Base-by-base conservation (phyloP, 2,113 vertebrate species). In the Myiozetetes cayanensis region DNA sequence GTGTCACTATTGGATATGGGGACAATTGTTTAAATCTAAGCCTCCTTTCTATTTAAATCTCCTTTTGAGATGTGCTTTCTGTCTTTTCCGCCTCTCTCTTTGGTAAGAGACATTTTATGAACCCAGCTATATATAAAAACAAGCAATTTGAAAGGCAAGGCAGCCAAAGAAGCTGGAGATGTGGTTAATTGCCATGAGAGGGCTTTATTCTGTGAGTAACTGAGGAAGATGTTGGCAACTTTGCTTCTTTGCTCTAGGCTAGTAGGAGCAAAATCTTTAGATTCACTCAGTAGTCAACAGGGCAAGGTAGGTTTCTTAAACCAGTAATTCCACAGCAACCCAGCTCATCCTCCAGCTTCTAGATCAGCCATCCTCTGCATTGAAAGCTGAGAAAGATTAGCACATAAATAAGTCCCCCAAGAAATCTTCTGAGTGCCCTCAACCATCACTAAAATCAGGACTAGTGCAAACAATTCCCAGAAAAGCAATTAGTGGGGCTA, bases 21-120 rank as follows among this genome's bases (percentile, higher is more conserved):
- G 85, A 98, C 95, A 95, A 92, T 97, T 71, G 75, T 95, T 97
- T 94, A 94, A 83, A 97, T 96, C 93, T 97, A 96, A 97, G 83
- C 85, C 91, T 95, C 89, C 68, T 95, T 96, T 96, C 73, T 86
- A 80, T 77, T 92, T 65, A 50, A 62, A 81, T 85, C 89, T 95
- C 89, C 65, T 77, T 90, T 96, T 89, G 44, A 96, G 44, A 84
- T 33, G 52, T 79, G 73, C 35, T 78, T 67, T 50, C 76, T 66
- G 44, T 70, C 55, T 90, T 55, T 76, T 35, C 63, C 44, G 17
- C 44, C 24, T 68, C 66, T 74, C 25, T 61, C 50, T 78, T 47
- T 68, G 19, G 9, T 50, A 79, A 59, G 30, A 85, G 77, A 56
- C 7, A 5, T 55, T 63, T 39, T 52, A 14, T 52, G 59, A 55